Percentiles rank a stretch among this genome's conserved stretches.
Conservation (phyloP, 2,113 vertebrate genomes). For the Corythoichthys intestinalis region DNA sequence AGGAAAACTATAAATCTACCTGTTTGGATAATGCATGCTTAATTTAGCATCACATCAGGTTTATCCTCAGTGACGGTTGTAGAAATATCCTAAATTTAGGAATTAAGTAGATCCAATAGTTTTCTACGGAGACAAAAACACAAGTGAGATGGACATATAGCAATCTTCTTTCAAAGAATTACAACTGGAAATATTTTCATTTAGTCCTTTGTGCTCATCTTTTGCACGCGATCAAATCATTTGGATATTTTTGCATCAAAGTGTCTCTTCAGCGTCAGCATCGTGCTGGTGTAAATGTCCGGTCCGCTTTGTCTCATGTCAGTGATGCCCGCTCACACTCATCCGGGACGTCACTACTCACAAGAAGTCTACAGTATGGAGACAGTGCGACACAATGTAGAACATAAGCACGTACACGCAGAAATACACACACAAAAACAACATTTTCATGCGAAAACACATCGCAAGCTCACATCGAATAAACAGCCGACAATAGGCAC, state of each 20-base stretch:
- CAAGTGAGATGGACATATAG: conserved; percentile 40
- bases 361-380: conserved; percentile 92
- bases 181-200: conserved; percentile 19
- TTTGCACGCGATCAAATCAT: conserved; percentile 32
- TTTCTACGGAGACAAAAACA: conserved; percentile 31
- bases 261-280: conserved; percentile 80
- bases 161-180: conserved; percentile 29
- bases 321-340: conserved; percentile 82
- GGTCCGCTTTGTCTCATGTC: conserved; percentile 80
- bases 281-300: conserved; percentile 84
- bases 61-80: conserved; percentile 25
- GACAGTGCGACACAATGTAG: conserved; percentile 82
- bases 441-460: conserved; percentile 38
- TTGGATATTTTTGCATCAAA: conserved; percentile 46
- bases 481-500: not conserved
- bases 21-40: conserved; percentile 77
- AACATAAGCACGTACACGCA: conserved; percentile 55
- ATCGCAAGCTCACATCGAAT: conserved; percentile 14
- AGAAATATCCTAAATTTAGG: conserved; percentile 28
- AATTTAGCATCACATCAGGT: conserved; percentile 56
- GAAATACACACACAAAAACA: conserved; percentile 9
- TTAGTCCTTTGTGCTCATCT: conserved; percentile 45
- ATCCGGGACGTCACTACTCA: conserved; percentile 85
- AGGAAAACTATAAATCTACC: conserved; percentile 13
- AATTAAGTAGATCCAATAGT: conserved; percentile 29